phyloP scores from a whole-genome alignment of 2,797 vertebrate genomes.

The Chanos chanos region DNA sequence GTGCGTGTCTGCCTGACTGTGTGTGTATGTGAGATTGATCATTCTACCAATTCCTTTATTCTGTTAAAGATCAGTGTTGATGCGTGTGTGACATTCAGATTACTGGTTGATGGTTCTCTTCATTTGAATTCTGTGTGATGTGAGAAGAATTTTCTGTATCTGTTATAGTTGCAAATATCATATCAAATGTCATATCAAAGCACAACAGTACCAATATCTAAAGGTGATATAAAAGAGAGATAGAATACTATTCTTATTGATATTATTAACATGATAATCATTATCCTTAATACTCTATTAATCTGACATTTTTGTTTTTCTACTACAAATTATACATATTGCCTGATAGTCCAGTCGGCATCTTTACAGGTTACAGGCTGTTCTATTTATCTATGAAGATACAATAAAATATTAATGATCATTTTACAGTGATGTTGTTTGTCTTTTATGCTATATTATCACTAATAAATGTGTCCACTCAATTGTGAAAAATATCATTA shows the following conservation, averaged over 20 bases:
- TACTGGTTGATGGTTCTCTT: slow-evolving; percentile 45
- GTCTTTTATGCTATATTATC: slow-evolving; percentile 25
- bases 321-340: slow-evolving; percentile 60
- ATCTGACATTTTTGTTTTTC: slow-evolving; percentile 59
- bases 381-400: slow-evolving; percentile 73
- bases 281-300: slow-evolving; percentile 50
- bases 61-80: not conserved
- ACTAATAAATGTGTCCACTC: too few species aligned
- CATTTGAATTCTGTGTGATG: slow-evolving; percentile 51
- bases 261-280: slow-evolving; percentile 62
- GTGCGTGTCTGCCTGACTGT: not conserved
- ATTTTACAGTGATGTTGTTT: slow-evolving; percentile 61
- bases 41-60: slow-evolving; percentile 7
- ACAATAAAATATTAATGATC: slow-evolving; percentile 75
- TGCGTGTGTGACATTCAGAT: slow-evolving; percentile 14
- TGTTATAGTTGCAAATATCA: slow-evolving; percentile 70
- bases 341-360: slow-evolving; percentile 68
- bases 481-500: too few species aligned
- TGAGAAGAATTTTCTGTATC: slow-evolving; percentile 60
- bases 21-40: not conserved
- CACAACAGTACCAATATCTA: slow-evolving; percentile 77
- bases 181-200: slow-evolving; percentile 78
- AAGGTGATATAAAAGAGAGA: slow-evolving; percentile 69
- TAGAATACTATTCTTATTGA: slow-evolving; percentile 65
- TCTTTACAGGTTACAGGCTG: slow-evolving; percentile 65